phyloP scores from a whole-genome alignment of 2,797 vertebrate genomes.

The Eremophila alpestris region DNA sequence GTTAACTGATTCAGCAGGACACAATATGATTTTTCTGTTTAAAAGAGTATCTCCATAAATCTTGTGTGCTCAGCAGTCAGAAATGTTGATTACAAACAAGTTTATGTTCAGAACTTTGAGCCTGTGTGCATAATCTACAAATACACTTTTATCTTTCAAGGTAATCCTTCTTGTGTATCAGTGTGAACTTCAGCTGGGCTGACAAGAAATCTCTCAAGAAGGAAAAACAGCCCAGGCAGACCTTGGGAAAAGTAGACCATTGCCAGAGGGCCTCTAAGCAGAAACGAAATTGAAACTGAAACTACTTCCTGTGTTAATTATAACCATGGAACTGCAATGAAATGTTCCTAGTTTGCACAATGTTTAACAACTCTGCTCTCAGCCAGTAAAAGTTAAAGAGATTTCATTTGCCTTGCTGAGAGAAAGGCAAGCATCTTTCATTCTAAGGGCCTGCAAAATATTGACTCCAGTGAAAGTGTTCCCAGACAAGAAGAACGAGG shows the following conservation, averaged over 20 bases:
- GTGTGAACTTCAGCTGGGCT: neutral
- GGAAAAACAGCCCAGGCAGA: neutral
- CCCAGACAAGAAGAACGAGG: neutral
- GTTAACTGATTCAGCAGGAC: neutral
- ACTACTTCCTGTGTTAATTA: neutral
- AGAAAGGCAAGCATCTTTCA: neutral
- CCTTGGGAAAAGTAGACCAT: accelerated
- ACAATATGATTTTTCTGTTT: neutral
- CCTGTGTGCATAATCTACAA: no score
- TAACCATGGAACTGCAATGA: neutral
- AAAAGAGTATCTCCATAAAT: neutral
- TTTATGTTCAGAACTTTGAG: neutral
- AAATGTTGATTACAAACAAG: neutral
- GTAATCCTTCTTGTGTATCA: neutral
- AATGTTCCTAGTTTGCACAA: neutral
- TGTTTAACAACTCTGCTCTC: neutral
- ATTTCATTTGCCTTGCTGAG: neutral
- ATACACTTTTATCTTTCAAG: neutral
- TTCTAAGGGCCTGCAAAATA: neutral
- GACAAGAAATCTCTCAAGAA: neutral
- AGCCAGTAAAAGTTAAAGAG: neutral
- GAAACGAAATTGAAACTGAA: neutral
- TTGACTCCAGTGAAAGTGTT: accelerated
- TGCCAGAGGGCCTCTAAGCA: neutral
- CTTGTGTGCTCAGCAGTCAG: neutral